Base-by-base conservation (phyloP, 2,797 vertebrate species). In the Eidolon dupreanum region DNA sequence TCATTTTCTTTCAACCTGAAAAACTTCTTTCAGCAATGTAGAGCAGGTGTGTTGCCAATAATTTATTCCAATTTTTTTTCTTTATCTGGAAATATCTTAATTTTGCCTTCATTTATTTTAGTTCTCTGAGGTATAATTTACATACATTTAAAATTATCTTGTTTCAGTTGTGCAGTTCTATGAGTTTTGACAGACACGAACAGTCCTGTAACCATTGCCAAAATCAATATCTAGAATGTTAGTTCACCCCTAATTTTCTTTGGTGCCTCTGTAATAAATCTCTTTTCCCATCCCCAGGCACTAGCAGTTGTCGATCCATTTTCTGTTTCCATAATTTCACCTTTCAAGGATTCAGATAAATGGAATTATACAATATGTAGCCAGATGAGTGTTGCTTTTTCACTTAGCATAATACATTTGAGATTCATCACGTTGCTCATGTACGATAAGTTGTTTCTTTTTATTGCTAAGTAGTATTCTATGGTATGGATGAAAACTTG, bases 101-200 rank as follows among this genome's bases (percentile, higher is more conserved):
- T 94, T 92, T 93, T 79, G 41, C 51, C 49, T 55, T 78, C 24
- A 33, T 61, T 65, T 91, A 95, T 94, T 97, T 94, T 59, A 75
- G 43, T 49, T 84, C 83, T 66, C 94, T 65, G 88, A 55, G 59
- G 8, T 85, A n/a, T 86, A 53, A 92, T 82, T 89, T 31, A 73
- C 53, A 78, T 78, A 90, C n/a, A 41, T 77, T 87, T 93, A 88
- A 90, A 92, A 86, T 71, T 55, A 70, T 71, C 68, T 63, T 65
- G 63, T 49, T 88, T 57, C 0, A 49, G 22, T 88, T 46, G 24
- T 66, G 10, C 24, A 59, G 53, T 59, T 43, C 57, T 63, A 10
- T 66, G 19, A n/a, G 5, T 49, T 68, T 68, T 92, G 63, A 88
- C 70, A 74, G 49, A 70, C 46, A 61, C 46, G 73, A 92, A 88